Evolutionary conservation across 2,797 vertebrate species (phyloP).

Genomic region (Benthosema pterotum): DNA sequence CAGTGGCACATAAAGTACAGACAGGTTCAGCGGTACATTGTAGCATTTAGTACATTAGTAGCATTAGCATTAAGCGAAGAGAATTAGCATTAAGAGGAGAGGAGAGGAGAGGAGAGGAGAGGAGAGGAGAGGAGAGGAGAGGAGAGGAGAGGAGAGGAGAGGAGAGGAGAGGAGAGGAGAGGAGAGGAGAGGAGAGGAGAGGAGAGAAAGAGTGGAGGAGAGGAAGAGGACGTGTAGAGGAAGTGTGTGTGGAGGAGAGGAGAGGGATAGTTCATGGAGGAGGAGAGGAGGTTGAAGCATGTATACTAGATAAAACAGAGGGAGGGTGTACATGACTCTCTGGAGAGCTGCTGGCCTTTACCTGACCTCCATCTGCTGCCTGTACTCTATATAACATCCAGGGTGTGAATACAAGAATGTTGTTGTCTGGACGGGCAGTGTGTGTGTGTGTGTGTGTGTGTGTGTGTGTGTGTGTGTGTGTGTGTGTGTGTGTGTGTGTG

Average conservation of each 20-base stretch:
- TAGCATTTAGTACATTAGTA: no score
- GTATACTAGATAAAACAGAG: slow-evolving; percentile 18
- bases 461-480: neutral
- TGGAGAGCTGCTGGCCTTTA: slow-evolving; percentile 39
- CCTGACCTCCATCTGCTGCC: slow-evolving; percentile 29
- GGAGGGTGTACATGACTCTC: slow-evolving; percentile 12
- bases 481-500: slow-evolving; percentile 16
- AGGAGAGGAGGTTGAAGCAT: neutral
- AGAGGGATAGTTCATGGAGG: neutral
- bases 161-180: neutral
- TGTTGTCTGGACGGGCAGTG: neutral
- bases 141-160: slow-evolving; percentile 22
- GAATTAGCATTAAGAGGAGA: no score
- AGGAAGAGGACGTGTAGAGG: neutral
- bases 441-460: no score
- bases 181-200: neutral
- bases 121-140: neutral
- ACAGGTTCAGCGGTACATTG: no score
- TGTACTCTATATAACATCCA: slow-evolving; percentile 7
- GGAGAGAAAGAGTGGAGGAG: neutral
- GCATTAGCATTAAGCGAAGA: no score
- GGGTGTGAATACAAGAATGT: no score
- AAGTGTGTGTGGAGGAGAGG: neutral
- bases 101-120: no score
- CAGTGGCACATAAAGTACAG: no score